phyloP scores from a whole-genome alignment of 1,140 invertebrate species.

The Polypedilum vanderplanki region DNA sequence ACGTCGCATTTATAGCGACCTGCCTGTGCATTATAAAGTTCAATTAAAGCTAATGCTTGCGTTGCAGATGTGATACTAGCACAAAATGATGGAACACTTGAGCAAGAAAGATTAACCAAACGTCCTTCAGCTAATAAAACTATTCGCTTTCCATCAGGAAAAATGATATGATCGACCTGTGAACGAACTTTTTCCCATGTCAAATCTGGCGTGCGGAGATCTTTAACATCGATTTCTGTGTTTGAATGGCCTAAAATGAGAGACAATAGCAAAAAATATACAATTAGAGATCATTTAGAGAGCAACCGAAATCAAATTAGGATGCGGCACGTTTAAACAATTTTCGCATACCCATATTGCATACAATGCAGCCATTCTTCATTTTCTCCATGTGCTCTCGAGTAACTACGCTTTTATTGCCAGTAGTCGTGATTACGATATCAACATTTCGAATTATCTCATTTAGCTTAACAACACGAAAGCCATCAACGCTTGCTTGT shows the following conservation, averaged over 20 bases:
- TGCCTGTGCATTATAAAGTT: slow-evolving; percentile 89
- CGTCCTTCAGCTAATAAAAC: slow-evolving; percentile 92
- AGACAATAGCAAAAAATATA: background rate
- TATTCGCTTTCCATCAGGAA: slow-evolving; percentile 87
- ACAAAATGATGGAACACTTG: slow-evolving; percentile 94
- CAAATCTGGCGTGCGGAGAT: slow-evolving; percentile 84
- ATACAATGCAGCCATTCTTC: slow-evolving; percentile 94
- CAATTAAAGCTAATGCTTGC: slow-evolving; percentile 91
- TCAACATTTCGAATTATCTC: slow-evolving; percentile 89
- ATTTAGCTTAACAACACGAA: slow-evolving; percentile 88
- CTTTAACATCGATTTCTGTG: slow-evolving; percentile 96
- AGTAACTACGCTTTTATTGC: slow-evolving; percentile 94
- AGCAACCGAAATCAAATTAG: background rate
- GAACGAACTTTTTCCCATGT: slow-evolving; percentile 96
- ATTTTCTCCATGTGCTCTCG: slow-evolving; percentile 94
- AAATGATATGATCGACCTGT: slow-evolving; percentile 95
- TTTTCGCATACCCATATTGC: slow-evolving; percentile 73
- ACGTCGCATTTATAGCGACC: slow-evolving; percentile 95
- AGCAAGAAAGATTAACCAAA: slow-evolving; percentile 92
- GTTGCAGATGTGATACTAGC: slow-evolving; percentile 92
- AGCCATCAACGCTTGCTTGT: slow-evolving; percentile 98
- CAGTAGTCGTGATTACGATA: slow-evolving; percentile 91
- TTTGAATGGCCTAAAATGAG: slow-evolving; percentile 73
- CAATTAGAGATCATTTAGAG: background rate
- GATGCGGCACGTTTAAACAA: background rate